These are phyloP conservation scores for Barbus barbus DNA, from an alignment of 2,113 vertebrate genomes.

Conservation along the genomic window DNA sequence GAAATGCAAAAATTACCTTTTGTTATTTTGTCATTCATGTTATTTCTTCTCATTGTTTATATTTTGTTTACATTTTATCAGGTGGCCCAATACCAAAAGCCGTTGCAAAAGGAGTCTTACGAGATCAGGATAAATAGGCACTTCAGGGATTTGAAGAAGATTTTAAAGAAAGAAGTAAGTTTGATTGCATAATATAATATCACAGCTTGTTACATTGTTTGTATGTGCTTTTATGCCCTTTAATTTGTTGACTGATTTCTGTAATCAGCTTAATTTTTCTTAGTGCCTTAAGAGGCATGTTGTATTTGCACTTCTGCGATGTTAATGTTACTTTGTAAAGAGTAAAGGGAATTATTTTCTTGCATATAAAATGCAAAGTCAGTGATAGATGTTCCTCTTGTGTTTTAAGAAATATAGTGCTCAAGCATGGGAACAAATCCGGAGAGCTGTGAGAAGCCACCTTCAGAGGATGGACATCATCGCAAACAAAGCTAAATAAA, in stretches of 20 bases:
- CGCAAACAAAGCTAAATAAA: neutral
- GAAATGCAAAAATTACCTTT: neutral
- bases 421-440: conserved; percentile 30
- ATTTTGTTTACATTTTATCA: conserved; percentile 1
- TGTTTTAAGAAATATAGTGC: conserved; percentile 43
- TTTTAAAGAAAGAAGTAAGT: conserved; percentile 46
- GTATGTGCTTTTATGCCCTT: neutral
- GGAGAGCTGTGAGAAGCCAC: conserved; percentile 23
- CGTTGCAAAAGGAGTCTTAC: neutral
- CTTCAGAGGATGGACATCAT: conserved; percentile 47
- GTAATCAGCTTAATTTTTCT: neutral
- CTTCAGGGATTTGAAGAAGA: conserved; percentile 31
- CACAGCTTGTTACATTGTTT: neutral
- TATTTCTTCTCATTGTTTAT: neutral
- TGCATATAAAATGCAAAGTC: neutral
- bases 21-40: neutral
- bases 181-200: neutral
- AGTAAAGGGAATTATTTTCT: neutral
- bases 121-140: conserved; percentile 18
- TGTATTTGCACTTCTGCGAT: neutral
- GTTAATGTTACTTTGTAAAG: neutral
- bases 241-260: neutral
- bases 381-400: neutral
- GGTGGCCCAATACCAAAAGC: neutral
- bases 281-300: neutral